Conservation (phyloP, 23 tunicate species). For the Ciona savignyi region DNA sequence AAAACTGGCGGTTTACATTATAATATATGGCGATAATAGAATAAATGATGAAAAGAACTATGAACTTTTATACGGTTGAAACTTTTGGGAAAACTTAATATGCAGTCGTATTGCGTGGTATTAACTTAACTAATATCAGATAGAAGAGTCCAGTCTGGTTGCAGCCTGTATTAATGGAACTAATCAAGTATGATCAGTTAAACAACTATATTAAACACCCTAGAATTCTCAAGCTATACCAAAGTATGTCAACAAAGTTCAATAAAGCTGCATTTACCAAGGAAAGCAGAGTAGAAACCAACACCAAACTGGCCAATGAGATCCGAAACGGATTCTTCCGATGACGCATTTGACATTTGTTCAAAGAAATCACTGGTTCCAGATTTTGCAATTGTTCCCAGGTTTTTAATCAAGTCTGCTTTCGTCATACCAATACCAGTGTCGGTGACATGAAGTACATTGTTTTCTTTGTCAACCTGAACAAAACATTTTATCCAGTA, state of each 20-base stretch:
- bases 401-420: conserved; percentile 75
- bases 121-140: too few species aligned
- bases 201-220: background rate
- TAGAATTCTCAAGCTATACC: background rate
- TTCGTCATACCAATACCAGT: conserved; percentile 99
- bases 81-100: too few species aligned
- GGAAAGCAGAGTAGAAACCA: conserved; percentile 96
- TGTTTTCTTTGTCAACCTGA: conserved; percentile 94
- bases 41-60: too few species aligned
- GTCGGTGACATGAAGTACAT: conserved; percentile 96
- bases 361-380: conserved; percentile 98
- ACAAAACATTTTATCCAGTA: too few species aligned
- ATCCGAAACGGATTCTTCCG: conserved; percentile 91
- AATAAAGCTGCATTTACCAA: conserved; percentile 19
- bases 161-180: background rate
- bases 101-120: too few species aligned
- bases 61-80: too few species aligned
- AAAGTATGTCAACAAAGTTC: too few species aligned
- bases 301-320: conserved; percentile 99
- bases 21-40: too few species aligned
- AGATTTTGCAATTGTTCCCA: conserved; percentile 98
- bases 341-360: conserved; percentile 75
- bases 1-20: too few species aligned
- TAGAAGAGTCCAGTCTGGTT: too few species aligned
- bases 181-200: background rate